Conservation (phyloP, 2,797 vertebrate species). For the Decapterus maruadsi region DNA sequence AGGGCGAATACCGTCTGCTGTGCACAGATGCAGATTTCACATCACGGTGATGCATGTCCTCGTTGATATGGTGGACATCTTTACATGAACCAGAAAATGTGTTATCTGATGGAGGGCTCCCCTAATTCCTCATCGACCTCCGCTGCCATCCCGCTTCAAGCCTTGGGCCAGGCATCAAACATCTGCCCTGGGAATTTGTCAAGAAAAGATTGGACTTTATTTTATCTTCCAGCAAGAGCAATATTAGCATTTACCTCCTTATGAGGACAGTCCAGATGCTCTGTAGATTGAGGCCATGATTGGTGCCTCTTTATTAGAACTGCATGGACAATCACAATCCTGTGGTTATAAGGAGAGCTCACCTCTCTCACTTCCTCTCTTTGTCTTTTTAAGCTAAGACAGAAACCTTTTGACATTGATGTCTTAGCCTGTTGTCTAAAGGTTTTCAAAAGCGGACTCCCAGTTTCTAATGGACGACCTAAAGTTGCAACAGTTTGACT, state of each 20-base stretch:
- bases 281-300: constrained; percentile 62
- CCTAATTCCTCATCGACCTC: constrained; percentile 85
- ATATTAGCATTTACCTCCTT: constrained; percentile 72
- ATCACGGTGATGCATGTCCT: constrained; percentile 87
- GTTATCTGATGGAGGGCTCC: constrained; percentile 90
- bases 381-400: constrained; percentile 36
- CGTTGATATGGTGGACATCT: constrained; percentile 83
- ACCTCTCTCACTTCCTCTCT: constrained; percentile 24
- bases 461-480: constrained; percentile 68
- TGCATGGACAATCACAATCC: constrained; percentile 19
- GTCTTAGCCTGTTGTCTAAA: constrained; percentile 50
- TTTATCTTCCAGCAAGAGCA: constrained; percentile 70
- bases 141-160: constrained; percentile 48
- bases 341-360: constrained; percentile 13
- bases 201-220: constrained; percentile 63
- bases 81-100: constrained; percentile 94
- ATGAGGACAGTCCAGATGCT: constrained; percentile 59
- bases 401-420: constrained; percentile 47
- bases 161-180: constrained; percentile 72
- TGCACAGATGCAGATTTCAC: constrained; percentile 77
- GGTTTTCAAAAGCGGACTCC: constrained; percentile 51
- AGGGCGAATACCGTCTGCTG: constrained; percentile 35
- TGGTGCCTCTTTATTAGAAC: constrained; percentile 40
- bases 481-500: constrained; percentile 74
- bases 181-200: constrained; percentile 63